Percentiles rank a stretch among this genome's conserved stretches.
Evolutionary conservation across 2,113 vertebrate genomes (phyloP).

Genomic region (Thamnophis sirtalis): DNA sequence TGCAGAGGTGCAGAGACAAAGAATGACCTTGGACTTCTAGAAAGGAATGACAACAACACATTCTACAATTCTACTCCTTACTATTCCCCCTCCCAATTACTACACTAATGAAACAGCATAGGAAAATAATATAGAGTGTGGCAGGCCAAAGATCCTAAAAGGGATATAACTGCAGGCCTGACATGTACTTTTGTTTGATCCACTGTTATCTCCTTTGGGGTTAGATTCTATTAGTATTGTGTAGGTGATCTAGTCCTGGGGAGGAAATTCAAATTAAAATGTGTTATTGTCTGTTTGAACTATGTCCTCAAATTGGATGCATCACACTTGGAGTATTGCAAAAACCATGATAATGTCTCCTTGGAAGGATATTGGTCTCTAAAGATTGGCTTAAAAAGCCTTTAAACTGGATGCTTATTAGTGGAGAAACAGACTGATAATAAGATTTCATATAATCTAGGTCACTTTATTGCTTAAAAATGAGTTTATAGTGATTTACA

Average conservation of each 20-base stretch:
- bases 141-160: no score
- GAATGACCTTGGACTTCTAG: no score
- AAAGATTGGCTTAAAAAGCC: not conserved
- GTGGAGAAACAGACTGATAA: not conserved
- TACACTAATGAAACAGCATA: no score
- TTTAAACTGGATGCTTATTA: not conserved
- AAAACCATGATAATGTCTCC: not conserved
- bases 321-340: not conserved
- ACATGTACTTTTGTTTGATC: not conserved
- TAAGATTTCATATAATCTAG: not conserved
- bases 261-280: not conserved
- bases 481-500: not conserved
- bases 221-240: not conserved
- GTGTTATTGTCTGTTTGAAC: not conserved
- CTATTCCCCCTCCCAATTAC: no score
- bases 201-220: not conserved
- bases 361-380: not conserved
- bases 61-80: no score
- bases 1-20: no score
- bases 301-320: not conserved
- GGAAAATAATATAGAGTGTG: no score
- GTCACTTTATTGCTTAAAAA: not conserved
- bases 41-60: no score
- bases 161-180: no score
- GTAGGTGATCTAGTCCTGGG: not conserved